Evolutionary conservation across 2,888 invertebrate genomes (phyloP), one percentile per base, ranked within the genome.

Genomic region (Congeria kusceri): DNA sequence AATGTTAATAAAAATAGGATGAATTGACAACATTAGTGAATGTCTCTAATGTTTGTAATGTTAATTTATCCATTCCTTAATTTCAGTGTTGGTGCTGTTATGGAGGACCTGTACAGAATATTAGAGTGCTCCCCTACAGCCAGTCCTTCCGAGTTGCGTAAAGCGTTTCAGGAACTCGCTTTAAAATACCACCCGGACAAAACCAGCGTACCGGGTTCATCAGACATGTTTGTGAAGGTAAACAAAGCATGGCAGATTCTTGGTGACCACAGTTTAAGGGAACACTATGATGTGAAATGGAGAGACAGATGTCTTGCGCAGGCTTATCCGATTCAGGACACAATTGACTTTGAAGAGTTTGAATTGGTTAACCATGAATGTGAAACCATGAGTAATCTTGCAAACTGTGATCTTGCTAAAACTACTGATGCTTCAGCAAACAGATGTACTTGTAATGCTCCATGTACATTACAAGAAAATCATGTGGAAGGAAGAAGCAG

Each of bases 261-360:
- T 1, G 75, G 88, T 44, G 86, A 91, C 73, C 64, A 70, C 18
- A 63, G 80, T 28, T 62, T 89, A 47, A 83, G 90, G 11, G 71
- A 87, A 56, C 85, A 88, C 58, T 92, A 85, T 80, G 90, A 92
- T 77, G 78, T 86, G 2, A 84, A 80, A 57, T 91, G 90, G 91
- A 78, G 85, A 18, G 88, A 91, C 56, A 76, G 89, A 39, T 85
- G 87, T 63, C 61, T 89, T 9, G 85, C 85, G 4, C 91, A 91
- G 59, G 85, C 89, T 3, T 87, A 87, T 77, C 92, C 92, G 0
- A 85, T 92, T 46, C 92, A 92, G 57, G 91, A 92, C 28, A 85
- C 84, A 28, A 84, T 92, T 28, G 77, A 83, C 9, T 76, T 91
- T 67, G 84, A 83, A 4, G 90, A 91, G 9, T 91, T 91, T 84